phyloP scores from a whole-genome alignment of 2,797 vertebrate species.

The Rhynchotus rufescens region DNA sequence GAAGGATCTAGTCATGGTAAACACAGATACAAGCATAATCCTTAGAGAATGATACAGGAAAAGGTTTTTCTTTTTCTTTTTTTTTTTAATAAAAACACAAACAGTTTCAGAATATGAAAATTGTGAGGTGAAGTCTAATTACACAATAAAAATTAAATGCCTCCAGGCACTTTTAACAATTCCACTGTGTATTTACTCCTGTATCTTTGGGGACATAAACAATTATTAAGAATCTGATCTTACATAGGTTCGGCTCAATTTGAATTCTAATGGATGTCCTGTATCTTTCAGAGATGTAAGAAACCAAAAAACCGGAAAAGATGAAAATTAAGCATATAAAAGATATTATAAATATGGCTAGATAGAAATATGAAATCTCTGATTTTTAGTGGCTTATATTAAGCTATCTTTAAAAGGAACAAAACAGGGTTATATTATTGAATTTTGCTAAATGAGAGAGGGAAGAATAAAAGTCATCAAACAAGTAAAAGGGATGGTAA shows the following conservation, averaged over 20 bases:
- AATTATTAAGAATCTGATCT: not conserved
- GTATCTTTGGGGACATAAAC: not conserved
- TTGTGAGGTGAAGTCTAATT: not conserved
- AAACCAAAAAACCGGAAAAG: not conserved
- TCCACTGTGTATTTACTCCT: not conserved
- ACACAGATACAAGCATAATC: not conserved
- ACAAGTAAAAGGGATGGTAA: not conserved
- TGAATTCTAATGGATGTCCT: not conserved
- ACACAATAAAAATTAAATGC: not conserved
- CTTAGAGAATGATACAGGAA: not conserved
- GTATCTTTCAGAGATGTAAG: not conserved
- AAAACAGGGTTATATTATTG: not conserved
- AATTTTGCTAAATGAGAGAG: not conserved
- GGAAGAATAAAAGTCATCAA: conserved; percentile 1
- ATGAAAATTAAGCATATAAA: not conserved
- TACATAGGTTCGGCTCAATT: not conserved
- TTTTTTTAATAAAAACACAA: not conserved
- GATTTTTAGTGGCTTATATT: not conserved
- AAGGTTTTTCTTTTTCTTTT: not conserved
- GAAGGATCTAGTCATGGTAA: not conserved
- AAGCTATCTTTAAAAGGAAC: not conserved
- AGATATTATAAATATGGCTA: not conserved
- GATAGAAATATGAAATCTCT: not conserved
- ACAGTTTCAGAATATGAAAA: not conserved
- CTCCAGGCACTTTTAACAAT: not conserved